phyloP scores from a whole-genome alignment of 2,113 vertebrate genomes.

The Ia io region DNA sequence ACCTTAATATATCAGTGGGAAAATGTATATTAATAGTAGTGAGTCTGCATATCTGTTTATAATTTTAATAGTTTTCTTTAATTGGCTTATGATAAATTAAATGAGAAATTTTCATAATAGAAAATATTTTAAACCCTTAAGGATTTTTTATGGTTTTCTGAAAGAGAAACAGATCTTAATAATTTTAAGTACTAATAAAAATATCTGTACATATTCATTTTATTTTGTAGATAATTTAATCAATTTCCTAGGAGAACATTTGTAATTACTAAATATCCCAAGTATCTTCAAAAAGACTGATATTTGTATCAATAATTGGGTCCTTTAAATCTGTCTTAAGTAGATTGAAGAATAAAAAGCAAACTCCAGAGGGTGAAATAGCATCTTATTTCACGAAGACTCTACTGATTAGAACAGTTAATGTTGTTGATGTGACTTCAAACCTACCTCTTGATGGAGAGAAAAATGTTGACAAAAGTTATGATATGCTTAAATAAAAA shows the following conservation, averaged over 20 bases:
- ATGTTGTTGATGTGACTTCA: constrained; percentile 49
- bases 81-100: constrained; percentile 25
- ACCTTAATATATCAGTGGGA: background rate
- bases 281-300: background rate
- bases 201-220: background rate
- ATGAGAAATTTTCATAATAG: constrained; percentile 22
- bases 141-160: constrained; percentile 2
- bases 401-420: constrained; percentile 47
- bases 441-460: constrained; percentile 61
- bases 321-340: constrained; percentile 69
- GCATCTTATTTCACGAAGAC: constrained; percentile 34
- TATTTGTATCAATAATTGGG: background rate
- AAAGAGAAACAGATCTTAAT: background rate
- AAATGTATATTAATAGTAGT: background rate
- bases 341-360: constrained; percentile 32
- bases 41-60: background rate
- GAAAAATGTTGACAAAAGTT: constrained; percentile 57
- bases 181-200: background rate
- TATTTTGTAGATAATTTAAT: constrained; percentile 20
- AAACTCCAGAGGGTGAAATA: constrained; percentile 57
- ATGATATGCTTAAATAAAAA: constrained; percentile 57
- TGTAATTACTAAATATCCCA: background rate
- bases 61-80: constrained; percentile 8
- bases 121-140: constrained; percentile 33
- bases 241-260: background rate